Base-by-base conservation (phyloP, 2,797 vertebrate genomes). In the Bradypodion ventrale region DNA sequence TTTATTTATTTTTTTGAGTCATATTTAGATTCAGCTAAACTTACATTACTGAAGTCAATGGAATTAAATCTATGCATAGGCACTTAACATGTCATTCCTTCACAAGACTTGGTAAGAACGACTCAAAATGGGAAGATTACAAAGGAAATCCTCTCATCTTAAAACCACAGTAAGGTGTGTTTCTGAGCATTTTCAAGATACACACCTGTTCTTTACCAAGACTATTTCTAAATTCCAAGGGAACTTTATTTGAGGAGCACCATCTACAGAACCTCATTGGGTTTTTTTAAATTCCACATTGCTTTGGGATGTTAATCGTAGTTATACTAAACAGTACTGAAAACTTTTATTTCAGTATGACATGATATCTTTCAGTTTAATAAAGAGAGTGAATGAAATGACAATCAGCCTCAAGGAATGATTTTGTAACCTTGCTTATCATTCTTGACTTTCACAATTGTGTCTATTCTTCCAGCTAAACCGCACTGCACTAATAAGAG, bases 371-470 rank as follows among this genome's bases (percentile, higher is more conserved):
- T 81, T 19, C 29, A 46, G 44, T 75, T 56, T 83, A 65, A 75
- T 75, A 83, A 78, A 78, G 56, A 27, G 19, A 56, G n/a, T 68
- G 27, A 63, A 12, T 65, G 72, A 52, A 75, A 75, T 83, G 44
- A 73, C 42, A 83, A 75, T 83, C n/a, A 75, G 49, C 63, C 6
- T 5, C 35, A 56, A 5, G 10, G 60, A 83, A 83, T 66, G 73
- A 52, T 75, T 83, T 52, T 75, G 21, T 75, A 83, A 83, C 75
- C 72, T 75, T 83, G 44, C 27, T 83, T 75, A 83, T 75, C 62
- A 1, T 25, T 56, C 62, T 75, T 40, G 59, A 15, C 42, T 75
- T 75, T 75, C 72, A 75, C 73, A 66, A 75, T 8, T 52, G 32
- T 82, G 60, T 40, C 81, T 75, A 52, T 52, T 75, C 25, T 75